Base-by-base conservation (phyloP, 2,797 vertebrate genomes). In the Mionectes olivaceus region DNA sequence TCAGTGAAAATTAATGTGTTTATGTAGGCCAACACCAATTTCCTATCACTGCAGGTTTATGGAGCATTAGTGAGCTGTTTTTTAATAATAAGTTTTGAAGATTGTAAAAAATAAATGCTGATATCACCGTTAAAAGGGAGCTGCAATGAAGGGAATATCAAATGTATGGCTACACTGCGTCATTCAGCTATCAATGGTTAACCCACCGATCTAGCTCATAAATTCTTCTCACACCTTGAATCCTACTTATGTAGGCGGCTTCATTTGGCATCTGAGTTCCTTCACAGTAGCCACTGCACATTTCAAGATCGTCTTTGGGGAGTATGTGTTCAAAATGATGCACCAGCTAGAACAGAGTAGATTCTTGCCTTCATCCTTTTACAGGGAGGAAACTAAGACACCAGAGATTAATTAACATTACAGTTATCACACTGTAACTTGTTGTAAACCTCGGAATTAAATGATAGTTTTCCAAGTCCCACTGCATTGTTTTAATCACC, bases 1-100 rank as follows among this genome's bases (percentile, higher is more conserved):
- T 77, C 79, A 83, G 41, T 69, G 79, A 78, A 92, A 90, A 96
- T 88, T 69, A 91, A 90, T 87, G 25, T 91, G 46, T 88, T 94
- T 89, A 47, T 65, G 50, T 33, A 82, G 25, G 37, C 84, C 92
- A 92, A 64, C 64, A 76, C 55, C 50, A 82, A 30, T 92, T 92
- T 91, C 88, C 50, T 77, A 30, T 32, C 5, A 2, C 47, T 89
- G 24, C 28, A 64, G 83, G 28, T 60, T 79, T 95, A 74, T 41
- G 57, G 32, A 92, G 10, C 4, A 0, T 57, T 89, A 90, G 22
- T n/a, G 52, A 80, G 35, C 25, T 77, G n/a, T 3, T 57, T 90
- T 89, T 87, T 50, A 87, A 50, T 61, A 84, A 32, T 41, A 89
- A 77, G 50, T 71, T 77, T 64, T 77, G 30, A 37, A 87, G 43